A percentile compares a stretch with the other conserved stretches of the same genome.
phyloP scores from a whole-genome alignment of 2,888 invertebrate species.

The Aethes cnicana region DNA sequence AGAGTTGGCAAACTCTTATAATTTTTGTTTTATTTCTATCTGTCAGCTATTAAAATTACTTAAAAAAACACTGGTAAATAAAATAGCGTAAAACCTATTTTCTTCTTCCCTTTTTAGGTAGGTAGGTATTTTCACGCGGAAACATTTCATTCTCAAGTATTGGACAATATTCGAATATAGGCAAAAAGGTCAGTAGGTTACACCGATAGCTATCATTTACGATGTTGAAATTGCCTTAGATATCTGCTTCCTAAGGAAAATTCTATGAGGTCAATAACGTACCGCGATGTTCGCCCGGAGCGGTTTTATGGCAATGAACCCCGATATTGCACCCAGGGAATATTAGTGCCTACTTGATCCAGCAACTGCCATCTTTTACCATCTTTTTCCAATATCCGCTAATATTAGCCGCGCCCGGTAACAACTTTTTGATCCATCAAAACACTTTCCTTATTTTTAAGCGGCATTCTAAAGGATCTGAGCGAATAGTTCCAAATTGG shows the following conservation, averaged over 20 bases:
- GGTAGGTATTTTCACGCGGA: constrained; percentile 24
- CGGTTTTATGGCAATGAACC: constrained; percentile 70
- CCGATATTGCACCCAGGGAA: constrained; percentile 67
- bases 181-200: constrained; percentile 50
- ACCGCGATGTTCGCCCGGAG: constrained; percentile 61
- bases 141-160: constrained; percentile 38
- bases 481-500: constrained; percentile 23
- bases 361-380: constrained; percentile 63
- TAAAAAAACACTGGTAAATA: too few relatives aligned
- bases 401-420: constrained; percentile 55
- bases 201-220: constrained; percentile 65
- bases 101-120: too few relatives aligned
- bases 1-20: too few relatives aligned
- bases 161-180: constrained; percentile 40
- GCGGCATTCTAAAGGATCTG: not conserved
- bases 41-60: too few relatives aligned
- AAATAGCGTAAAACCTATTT: too few relatives aligned
- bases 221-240: constrained; percentile 61
- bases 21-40: too few relatives aligned
- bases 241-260: constrained; percentile 60
- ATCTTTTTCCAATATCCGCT: constrained; percentile 74
- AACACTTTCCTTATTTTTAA: constrained; percentile 50
- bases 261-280: constrained; percentile 65
- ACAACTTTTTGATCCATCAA: constrained; percentile 55
- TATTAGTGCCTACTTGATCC: constrained; percentile 72